Percentiles rank a stretch among this genome's conserved stretches.
Conservation (phyloP, 1,140 invertebrate genomes). For the Drosophila mayri region DNA sequence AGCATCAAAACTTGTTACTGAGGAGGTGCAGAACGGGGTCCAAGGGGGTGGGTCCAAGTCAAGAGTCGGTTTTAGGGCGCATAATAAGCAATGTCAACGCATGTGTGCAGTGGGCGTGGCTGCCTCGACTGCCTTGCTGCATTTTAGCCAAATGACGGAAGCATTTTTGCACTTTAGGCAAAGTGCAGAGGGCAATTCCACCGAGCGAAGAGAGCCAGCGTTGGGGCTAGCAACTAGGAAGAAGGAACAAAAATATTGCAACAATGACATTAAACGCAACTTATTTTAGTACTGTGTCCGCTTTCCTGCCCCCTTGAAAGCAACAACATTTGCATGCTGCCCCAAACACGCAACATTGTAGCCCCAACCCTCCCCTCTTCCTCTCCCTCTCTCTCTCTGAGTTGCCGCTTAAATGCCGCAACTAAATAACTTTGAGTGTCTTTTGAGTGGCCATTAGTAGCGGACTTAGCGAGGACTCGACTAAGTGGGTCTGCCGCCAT, state of each 20-base stretch:
- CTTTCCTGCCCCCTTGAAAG: background rate
- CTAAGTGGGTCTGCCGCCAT: slow-evolving; percentile 64
- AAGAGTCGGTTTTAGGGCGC: slow-evolving; percentile 29
- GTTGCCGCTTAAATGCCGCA: slow-evolving; percentile 74
- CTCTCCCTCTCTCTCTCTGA: background rate
- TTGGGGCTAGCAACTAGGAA: slow-evolving; percentile 6
- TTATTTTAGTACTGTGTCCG: slow-evolving; percentile 57
- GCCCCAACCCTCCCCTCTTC: slow-evolving; percentile 2
- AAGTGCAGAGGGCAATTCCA: slow-evolving; percentile 67
- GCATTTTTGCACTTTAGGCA: slow-evolving; percentile 80
- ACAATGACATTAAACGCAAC: slow-evolving; percentile 83
- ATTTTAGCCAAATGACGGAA: slow-evolving; percentile 73
- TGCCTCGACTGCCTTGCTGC: slow-evolving; percentile 27
- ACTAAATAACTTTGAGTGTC: slow-evolving; percentile 81
- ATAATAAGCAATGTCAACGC: slow-evolving; percentile 82
- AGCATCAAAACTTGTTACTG: slow-evolving; percentile 81
- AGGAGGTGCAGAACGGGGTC: background rate
- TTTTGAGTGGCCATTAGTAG: slow-evolving; percentile 81
- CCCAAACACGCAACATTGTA: slow-evolving; percentile 64
- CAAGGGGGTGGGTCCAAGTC: slow-evolving; percentile 13
- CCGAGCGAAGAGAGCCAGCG: slow-evolving; percentile 2
- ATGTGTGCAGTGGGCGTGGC: slow-evolving; percentile 48
- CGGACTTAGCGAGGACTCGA: slow-evolving; percentile 54
- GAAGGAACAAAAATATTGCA: slow-evolving; percentile 72
- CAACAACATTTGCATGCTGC: slow-evolving; percentile 65